These are phyloP conservation scores for Gryllus bimaculatus DNA, from an alignment of 1,140 invertebrate species.

Conservation along the genomic window DNA sequence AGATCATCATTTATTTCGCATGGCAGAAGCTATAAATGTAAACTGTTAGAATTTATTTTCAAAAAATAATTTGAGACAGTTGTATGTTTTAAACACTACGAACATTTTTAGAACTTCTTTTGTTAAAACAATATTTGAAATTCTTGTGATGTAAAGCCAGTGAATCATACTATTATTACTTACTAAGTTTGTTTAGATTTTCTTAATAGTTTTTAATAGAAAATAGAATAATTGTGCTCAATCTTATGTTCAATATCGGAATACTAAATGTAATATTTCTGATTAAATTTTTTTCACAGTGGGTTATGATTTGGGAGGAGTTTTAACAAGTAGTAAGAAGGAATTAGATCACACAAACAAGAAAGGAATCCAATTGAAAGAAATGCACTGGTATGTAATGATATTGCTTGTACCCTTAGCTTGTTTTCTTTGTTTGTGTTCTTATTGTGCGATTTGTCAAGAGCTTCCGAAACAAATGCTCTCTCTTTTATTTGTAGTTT, in stretches of 20 bases:
- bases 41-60: neutral
- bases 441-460: neutral
- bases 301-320: constrained; percentile 87
- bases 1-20: neutral
- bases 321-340: constrained; percentile 74
- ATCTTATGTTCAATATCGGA: no score
- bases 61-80: neutral
- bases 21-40: neutral
- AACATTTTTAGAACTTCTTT: neutral
- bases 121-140: neutral
- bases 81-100: neutral
- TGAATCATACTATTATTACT: neutral
- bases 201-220: constrained; percentile 9
- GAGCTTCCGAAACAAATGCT: neutral
- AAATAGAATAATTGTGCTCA: constrained; percentile 14
- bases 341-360: constrained; percentile 57
- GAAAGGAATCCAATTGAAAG: constrained; percentile 56
- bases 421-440: neutral
- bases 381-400: constrained; percentile 56
- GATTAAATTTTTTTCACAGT: constrained; percentile 39
- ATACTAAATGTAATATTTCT: no score
- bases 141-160: no score
- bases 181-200: constrained; percentile 14
- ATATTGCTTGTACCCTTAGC: neutral
- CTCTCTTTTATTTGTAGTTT: constrained; percentile 44